A percentile compares a stretch with the other conserved stretches of the same genome.
These are phyloP conservation scores for Tringa solitaria DNA, from an alignment of 2,113 vertebrate genomes.

Conservation along the genomic window DNA sequence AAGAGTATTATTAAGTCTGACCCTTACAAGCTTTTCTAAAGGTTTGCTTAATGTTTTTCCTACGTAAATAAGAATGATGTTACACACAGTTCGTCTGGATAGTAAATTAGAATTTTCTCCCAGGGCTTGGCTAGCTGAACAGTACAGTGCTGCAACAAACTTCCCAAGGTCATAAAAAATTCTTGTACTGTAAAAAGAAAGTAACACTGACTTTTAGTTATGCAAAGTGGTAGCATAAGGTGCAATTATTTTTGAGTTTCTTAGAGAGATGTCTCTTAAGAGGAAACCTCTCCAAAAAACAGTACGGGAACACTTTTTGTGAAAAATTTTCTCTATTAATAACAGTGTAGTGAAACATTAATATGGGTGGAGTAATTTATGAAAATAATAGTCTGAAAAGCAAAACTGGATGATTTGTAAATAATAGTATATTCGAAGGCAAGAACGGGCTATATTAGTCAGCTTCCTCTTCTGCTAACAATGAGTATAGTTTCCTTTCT, in stretches of 20 bases:
- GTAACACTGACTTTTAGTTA: neutral
- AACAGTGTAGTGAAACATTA: neutral
- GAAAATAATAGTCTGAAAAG: neutral
- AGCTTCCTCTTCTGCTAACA: neutral
- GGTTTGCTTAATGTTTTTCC: neutral
- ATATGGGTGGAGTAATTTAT: neutral
- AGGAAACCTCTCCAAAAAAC: neutral
- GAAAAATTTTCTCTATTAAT: neutral
- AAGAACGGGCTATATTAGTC: neutral
- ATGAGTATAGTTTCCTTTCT: neutral
- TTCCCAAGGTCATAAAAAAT: neutral
- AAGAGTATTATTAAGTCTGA: constrained; percentile 50
- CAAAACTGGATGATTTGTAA: neutral
- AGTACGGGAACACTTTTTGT: neutral
- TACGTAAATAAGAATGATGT: constrained; percentile 6
- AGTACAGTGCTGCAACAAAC: neutral
- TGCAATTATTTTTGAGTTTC: neutral
- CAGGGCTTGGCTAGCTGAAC: neutral
- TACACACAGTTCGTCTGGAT: neutral
- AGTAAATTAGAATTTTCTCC: constrained; percentile 1
- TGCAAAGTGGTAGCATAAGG: neutral
- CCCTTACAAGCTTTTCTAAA: neutral
- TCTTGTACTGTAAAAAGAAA: neutral
- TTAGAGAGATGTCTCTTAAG: neutral
- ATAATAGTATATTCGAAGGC: neutral